These are phyloP conservation scores for Rhipidura dahli DNA, from an alignment of 2,113 vertebrate genomes.

Conservation along the genomic window DNA sequence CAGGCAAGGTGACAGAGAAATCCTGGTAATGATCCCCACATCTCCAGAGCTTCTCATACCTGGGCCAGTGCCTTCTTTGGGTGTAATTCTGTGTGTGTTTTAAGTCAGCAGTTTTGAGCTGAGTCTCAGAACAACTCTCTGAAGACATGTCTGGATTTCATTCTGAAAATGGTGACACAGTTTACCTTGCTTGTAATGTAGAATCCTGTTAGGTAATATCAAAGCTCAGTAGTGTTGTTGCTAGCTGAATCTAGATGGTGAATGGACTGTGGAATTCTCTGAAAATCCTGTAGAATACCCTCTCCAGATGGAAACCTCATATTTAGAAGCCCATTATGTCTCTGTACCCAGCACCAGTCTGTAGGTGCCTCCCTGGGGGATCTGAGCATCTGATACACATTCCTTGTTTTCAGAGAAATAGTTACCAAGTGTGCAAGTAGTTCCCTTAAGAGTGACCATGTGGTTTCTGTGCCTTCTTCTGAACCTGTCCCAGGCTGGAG, in stretches of 20 bases:
- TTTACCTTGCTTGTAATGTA: neutral
- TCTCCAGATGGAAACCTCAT: neutral
- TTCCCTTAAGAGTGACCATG: neutral
- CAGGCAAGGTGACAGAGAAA: neutral
- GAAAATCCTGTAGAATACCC: neutral
- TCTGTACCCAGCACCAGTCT: neutral
- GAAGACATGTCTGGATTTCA: neutral
- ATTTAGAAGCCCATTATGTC: neutral
- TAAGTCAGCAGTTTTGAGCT: neutral
- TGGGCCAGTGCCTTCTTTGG: neutral
- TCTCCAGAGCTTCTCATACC: neutral
- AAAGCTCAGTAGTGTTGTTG: neutral
- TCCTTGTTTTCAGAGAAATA: neutral
- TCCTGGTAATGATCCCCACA: neutral
- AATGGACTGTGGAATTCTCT: neutral
- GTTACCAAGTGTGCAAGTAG: neutral
- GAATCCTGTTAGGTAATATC: neutral
- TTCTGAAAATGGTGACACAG: neutral
- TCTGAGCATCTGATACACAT: neutral
- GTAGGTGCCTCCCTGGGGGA: neutral
- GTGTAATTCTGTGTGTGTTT: neutral
- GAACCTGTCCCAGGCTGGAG: neutral
- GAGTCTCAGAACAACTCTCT: neutral
- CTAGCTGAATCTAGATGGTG: neutral
- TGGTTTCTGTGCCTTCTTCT: neutral